These are phyloP conservation scores for Leucozona laternaria DNA, from an alignment of 2,888 invertebrate species.

Conservation along the genomic window DNA sequence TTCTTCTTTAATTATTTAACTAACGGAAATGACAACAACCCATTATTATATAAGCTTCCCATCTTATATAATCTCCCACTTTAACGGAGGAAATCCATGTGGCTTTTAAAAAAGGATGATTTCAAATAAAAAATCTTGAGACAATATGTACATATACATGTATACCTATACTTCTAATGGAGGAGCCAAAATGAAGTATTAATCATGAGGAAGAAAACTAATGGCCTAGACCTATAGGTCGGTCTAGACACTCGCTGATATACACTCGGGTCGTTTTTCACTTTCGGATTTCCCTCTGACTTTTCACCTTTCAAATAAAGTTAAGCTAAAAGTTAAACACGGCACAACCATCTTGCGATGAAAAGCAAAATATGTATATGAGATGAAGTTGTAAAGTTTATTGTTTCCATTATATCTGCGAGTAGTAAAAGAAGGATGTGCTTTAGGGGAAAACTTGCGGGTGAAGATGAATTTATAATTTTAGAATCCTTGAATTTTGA, in stretches of 20 bases:
- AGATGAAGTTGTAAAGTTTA: constrained; percentile 8
- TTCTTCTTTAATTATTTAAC: constrained; percentile 13
- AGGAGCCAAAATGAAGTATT: neutral
- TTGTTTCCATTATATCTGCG: constrained; percentile 6
- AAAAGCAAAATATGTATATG: neutral
- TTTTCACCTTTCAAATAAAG: constrained; percentile 2
- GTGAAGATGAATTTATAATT: neutral
- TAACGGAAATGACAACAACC: constrained; percentile 20
- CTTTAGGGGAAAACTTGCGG: neutral
- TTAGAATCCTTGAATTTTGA: constrained; percentile 12
- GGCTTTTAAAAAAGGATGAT: neutral
- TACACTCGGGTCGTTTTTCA: neutral
- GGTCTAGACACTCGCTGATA: constrained; percentile 24
- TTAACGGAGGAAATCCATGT: neutral
- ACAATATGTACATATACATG: neutral
- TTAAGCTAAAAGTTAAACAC: constrained; percentile 8
- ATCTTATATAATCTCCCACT: neutral
- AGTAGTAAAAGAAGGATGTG: neutral
- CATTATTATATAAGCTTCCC: neutral
- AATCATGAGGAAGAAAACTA: neutral
- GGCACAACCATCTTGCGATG: neutral
- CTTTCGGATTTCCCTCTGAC: neutral
- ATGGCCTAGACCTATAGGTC: neutral
- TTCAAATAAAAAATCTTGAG: neutral
- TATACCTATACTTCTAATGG: neutral